phyloP scores from a whole-genome alignment of 2,888 invertebrate genomes.

The Stenchaetothrips biformis region DNA sequence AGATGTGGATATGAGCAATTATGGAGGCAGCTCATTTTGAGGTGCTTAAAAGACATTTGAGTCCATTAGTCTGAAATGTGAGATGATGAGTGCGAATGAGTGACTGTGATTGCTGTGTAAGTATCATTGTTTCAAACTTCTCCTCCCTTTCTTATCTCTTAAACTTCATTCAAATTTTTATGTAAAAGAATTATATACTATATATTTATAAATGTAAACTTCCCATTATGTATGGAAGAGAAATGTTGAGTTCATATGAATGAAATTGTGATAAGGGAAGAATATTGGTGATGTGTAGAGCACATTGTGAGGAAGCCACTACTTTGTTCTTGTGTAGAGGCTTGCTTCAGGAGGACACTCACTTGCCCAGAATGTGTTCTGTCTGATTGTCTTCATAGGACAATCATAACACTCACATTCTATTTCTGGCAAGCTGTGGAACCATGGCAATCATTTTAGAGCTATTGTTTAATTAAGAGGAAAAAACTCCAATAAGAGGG shows the following conservation, averaged over 20 bases:
- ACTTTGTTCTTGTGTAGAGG: not conserved
- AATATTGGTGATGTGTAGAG: conserved; percentile 23
- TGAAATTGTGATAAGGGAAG: conserved; percentile 21
- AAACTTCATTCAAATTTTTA: conserved; percentile 25
- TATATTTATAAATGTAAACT: conserved; percentile 22
- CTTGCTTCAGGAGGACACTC: not conserved
- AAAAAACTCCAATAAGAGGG: not conserved
- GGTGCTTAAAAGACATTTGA: not conserved
- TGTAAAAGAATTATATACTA: conserved; percentile 17
- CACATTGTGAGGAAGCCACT: conserved; percentile 5
- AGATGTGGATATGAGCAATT: conserved; percentile 15
- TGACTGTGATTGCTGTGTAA: conserved; percentile 23
- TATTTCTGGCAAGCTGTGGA: not conserved
- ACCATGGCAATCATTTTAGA: conserved; percentile 21
- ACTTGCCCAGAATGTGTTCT: conserved; percentile 4
- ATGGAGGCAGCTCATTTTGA: conserved; percentile 18
- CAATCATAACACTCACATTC: not conserved
- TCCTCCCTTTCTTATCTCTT: conserved; percentile 21
- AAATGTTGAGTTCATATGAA: not conserved
- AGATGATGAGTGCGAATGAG: conserved; percentile 3
- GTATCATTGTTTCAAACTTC: conserved; percentile 23
- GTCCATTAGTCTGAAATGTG: conserved; percentile 14
- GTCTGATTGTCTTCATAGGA: not conserved
- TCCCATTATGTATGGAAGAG: not conserved
- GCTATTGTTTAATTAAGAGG: not conserved